Evolutionary conservation across 1,140 invertebrate species (phyloP).

Genomic region (Dendrolimus punctatus): DNA sequence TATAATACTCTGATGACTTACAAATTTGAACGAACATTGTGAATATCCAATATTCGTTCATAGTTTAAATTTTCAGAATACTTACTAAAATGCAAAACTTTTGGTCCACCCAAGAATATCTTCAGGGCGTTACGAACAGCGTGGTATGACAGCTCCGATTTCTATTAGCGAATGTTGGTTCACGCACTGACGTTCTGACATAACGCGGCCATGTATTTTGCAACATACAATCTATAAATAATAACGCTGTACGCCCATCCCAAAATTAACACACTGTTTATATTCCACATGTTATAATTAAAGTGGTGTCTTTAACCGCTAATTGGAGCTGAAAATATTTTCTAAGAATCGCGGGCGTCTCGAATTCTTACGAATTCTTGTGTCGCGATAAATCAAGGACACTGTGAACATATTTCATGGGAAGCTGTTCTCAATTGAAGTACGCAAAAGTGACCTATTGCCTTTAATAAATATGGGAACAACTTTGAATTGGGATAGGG

Average conservation of each 20-base stretch:
- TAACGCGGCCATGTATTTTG: slow-evolving; percentile 65
- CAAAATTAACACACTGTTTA: slow-evolving; percentile 43
- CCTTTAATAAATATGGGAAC: slow-evolving; percentile 25
- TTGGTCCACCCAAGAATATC: no score
- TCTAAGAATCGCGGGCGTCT: slow-evolving; percentile 29
- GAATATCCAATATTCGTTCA: no score
- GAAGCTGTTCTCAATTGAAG: slow-evolving; percentile 13
- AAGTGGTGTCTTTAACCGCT: slow-evolving; percentile 62
- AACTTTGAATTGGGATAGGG: slow-evolving; percentile 3
- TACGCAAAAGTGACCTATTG: slow-evolving; percentile 25
- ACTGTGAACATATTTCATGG: slow-evolving; percentile 26
- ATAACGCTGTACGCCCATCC: slow-evolving; percentile 34
- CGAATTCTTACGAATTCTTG: slow-evolving; percentile 19
- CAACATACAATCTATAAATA: slow-evolving; percentile 53
- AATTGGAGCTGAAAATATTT: slow-evolving; percentile 47
- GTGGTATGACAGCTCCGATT: slow-evolving; percentile 20
- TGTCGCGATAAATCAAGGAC: slow-evolving; percentile 44
- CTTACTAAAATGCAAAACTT: no score
- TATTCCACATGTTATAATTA: slow-evolving; percentile 54
- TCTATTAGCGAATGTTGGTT: slow-evolving; percentile 5
- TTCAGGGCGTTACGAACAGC: no score
- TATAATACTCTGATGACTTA: no score
- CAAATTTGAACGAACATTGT: no score
- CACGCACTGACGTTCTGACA: slow-evolving; percentile 37
- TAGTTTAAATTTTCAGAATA: no score